These are phyloP conservation scores for Halocynthia aurantium DNA, from an alignment of 23 tunicate species.

Conservation along the genomic window DNA sequence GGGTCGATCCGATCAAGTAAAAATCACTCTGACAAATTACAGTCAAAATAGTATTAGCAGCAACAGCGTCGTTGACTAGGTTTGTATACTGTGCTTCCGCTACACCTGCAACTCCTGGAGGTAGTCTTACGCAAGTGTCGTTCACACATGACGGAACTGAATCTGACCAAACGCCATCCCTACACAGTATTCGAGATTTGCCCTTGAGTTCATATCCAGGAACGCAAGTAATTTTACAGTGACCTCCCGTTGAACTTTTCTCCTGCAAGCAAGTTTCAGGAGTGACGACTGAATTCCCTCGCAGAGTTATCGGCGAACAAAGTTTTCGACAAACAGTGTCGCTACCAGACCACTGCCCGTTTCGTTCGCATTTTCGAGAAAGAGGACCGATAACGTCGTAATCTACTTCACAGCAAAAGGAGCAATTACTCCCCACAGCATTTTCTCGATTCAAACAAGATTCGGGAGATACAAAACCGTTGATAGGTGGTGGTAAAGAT, in stretches of 20 bases:
- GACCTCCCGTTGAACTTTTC: slow-evolving; percentile 11
- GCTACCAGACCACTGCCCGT: slow-evolving; percentile 29
- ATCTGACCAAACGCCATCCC: slow-evolving; percentile 21
- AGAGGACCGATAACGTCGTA: slow-evolving; percentile 14
- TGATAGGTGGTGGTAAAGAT: slow-evolving; percentile 16
- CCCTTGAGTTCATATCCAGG: slow-evolving; percentile 10
- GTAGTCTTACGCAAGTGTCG: slow-evolving; percentile 2
- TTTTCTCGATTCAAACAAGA: slow-evolving; percentile 16
- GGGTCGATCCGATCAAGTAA: not conserved
- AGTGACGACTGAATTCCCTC: not conserved
- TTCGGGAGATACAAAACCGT: slow-evolving; percentile 24
- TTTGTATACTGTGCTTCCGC: not conserved
- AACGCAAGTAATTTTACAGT: slow-evolving; percentile 10
- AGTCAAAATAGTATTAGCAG: not conserved
- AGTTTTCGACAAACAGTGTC: slow-evolving; percentile 14
- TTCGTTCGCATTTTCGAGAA: not conserved
- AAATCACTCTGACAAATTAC: slow-evolving; percentile 10
- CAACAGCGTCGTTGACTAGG: slow-evolving; percentile 13
- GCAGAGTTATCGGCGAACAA: slow-evolving; percentile 5
- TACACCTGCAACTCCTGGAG: not conserved
- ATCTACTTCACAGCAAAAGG: not conserved
- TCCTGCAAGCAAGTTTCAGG: slow-evolving; percentile 12
- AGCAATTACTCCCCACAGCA: slow-evolving; percentile 6
- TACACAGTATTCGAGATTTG: not conserved
- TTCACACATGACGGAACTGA: not conserved